Evolutionary conservation across 2,797 vertebrate species (phyloP).

Genomic region (Morus bassanus): DNA sequence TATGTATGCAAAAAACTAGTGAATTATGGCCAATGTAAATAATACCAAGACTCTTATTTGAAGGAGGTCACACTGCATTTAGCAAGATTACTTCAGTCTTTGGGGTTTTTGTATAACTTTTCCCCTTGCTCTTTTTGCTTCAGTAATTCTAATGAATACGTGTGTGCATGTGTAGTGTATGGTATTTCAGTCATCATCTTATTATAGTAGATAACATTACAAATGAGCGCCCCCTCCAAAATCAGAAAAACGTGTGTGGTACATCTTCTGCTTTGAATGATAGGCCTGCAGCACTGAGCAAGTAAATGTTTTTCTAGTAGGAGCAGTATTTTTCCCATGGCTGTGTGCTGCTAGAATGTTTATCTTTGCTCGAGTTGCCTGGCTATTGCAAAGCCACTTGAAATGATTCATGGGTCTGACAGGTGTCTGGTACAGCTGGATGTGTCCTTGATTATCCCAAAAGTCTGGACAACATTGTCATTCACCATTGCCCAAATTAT

Average conservation of each 20-base stretch:
- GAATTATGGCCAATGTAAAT: neutral
- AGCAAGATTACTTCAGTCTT: neutral
- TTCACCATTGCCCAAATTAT: conserved; percentile 99
- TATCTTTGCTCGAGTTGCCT: conserved; percentile 89
- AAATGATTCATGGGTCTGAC: conserved; percentile 99
- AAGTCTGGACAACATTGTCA: conserved; percentile 99
- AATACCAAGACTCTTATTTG: neutral
- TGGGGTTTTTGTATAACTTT: neutral
- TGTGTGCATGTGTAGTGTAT: neutral
- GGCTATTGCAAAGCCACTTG: conserved; percentile 87
- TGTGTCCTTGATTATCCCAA: conserved; percentile 99
- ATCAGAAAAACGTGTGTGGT: neutral
- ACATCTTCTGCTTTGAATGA: neutral
- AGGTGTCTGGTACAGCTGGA: conserved; percentile 99
- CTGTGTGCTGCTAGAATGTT: conserved; percentile 79
- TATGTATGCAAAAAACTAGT: neutral
- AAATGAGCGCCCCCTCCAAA: neutral
- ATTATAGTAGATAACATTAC: neutral
- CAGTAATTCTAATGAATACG: neutral
- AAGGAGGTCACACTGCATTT: neutral
- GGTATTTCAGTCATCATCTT: neutral
- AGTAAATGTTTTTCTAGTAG: conserved; percentile 57
- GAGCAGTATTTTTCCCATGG: conserved; percentile 54
- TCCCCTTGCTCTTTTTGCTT: neutral
- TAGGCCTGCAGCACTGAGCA: neutral